These are phyloP conservation scores for Chelonia mydas DNA, from an alignment of 2,797 vertebrate genomes.

Conservation along the genomic window DNA sequence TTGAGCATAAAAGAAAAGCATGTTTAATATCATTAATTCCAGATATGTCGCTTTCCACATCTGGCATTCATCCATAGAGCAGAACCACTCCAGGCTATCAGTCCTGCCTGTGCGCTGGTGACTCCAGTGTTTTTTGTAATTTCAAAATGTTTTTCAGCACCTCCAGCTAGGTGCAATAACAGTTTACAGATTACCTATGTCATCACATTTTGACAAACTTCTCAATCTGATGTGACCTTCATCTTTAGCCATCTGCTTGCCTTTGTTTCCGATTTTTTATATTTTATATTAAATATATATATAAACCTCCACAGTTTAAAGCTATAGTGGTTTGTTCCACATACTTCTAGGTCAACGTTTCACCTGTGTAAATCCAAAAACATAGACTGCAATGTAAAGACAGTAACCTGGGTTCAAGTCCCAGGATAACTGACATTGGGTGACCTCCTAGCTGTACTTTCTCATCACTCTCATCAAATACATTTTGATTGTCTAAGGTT, in stretches of 20 bases:
- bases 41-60: conserved; percentile 94
- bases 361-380: conserved; percentile 80
- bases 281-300: conserved; percentile 37
- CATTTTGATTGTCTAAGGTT: conserved; percentile 64
- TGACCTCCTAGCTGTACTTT: conserved; percentile 48
- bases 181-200: conserved; percentile 98
- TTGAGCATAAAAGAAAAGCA: conserved; percentile 95
- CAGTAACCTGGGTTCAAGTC: conserved; percentile 67
- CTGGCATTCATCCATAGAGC: conserved; percentile 94
- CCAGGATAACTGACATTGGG: conserved; percentile 28
- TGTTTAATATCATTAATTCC: conserved; percentile 99
- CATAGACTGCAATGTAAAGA: conserved; percentile 61
- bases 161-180: conserved; percentile 95
- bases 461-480: conserved; percentile 65
- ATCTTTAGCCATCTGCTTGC: conserved; percentile 96
- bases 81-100: conserved; percentile 94
- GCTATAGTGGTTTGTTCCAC: conserved; percentile 79
- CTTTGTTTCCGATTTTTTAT: conserved; percentile 81
- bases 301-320: conserved; percentile 82
- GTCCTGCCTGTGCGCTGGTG: conserved; percentile 90
- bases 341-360: conserved; percentile 81
- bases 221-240: conserved; percentile 96
- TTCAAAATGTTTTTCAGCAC: conserved; percentile 98
- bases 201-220: conserved; percentile 99
- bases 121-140: conserved; percentile 91